Percentiles rank a stretch among this genome's conserved stretches.
Evolutionary conservation across 2,888 invertebrate species (phyloP).

Genomic region (Allophyes oxyacanthae): DNA sequence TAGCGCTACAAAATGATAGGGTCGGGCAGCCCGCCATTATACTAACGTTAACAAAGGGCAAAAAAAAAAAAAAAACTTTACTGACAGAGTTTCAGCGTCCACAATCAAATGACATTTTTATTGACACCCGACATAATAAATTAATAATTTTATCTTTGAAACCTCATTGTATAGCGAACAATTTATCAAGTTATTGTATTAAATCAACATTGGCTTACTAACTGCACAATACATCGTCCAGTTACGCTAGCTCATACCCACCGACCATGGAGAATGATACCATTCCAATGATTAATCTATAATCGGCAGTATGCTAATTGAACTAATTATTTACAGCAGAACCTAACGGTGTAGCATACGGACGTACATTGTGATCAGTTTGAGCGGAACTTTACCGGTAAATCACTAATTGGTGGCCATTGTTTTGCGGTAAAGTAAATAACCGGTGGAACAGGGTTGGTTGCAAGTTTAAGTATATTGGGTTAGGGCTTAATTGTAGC

Average conservation of each 20-base stretch:
- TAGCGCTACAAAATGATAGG: slow-evolving; percentile 12
- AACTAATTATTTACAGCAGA: slow-evolving; percentile 52
- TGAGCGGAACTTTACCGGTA: slow-evolving; percentile 45
- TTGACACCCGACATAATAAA: no score
- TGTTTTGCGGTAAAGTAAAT: slow-evolving; percentile 41
- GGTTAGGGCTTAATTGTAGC: slow-evolving; percentile 27
- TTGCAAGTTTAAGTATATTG: slow-evolving; percentile 17
- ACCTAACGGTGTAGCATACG: slow-evolving; percentile 41
- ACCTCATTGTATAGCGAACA: no score
- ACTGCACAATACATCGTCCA: slow-evolving; percentile 10
- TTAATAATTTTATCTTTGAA: no score
- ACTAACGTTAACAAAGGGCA: slow-evolving; percentile 1
- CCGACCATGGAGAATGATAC: slow-evolving; percentile 49
- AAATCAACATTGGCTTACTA: slow-evolving; percentile 3
- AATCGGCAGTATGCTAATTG: slow-evolving; percentile 49
- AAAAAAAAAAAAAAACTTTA: slow-evolving; percentile 6
- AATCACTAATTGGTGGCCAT: slow-evolving; percentile 50
- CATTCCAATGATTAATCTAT: slow-evolving; percentile 53
- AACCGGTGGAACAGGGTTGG: slow-evolving; percentile 25
- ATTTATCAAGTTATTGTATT: no score
- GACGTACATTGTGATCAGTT: slow-evolving; percentile 41
- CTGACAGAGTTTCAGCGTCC: no score
- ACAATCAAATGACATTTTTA: no score
- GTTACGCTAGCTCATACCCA: slow-evolving; percentile 17
- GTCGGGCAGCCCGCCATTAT: background rate